Base-by-base conservation (phyloP, 1,140 invertebrate genomes). In the Trichonephila clavipes region DNA sequence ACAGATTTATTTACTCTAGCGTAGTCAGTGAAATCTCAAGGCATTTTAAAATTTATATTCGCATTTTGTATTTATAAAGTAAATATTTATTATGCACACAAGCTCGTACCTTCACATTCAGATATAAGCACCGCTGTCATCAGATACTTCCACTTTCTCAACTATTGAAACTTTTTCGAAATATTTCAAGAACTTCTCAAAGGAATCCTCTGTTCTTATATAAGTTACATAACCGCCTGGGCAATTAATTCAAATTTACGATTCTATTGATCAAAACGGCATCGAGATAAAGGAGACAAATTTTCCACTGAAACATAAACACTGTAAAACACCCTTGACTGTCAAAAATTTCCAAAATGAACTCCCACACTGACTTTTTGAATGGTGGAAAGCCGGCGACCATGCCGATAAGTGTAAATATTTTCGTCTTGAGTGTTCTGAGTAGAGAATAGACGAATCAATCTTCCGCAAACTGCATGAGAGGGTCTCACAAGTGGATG, bases 371-470 rank as follows among this genome's bases (percentile, higher is more conserved):
- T 34, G 28, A 77, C 72, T 77, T 34, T 34, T 77, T 77, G 34
- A 77, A 34, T 28, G 72, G 28, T 18, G 44, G n/a, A 59, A 59
- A 85, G 44, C 82, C 82, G 82, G 82, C 82, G 82, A 85, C 82
- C 58, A 19, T 51, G 82, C 44, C 82, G 82, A 85, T 92, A 92
- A 92, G 90, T 69, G 83, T 92, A 92, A 92, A 92, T 92, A 92
- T 92, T 92, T 92, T 92, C 83, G 90, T 92, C 90, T 92, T 40
- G 51, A 92, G 90, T 92, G 62, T 92, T 92, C 90, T 87, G 40
- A 24, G 90, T 86, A 92, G 21, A 51, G 77, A 66, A 81, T 72
- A 40, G 28, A 72, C 44, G 83, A 86, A 87, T 87, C 83, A 87
- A 87, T 86, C 82, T 69, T 92, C 61, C 82, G 14, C 62, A 69